phyloP scores from a whole-genome alignment of 2,888 invertebrate species.

The Hypolimnas misippus region DNA sequence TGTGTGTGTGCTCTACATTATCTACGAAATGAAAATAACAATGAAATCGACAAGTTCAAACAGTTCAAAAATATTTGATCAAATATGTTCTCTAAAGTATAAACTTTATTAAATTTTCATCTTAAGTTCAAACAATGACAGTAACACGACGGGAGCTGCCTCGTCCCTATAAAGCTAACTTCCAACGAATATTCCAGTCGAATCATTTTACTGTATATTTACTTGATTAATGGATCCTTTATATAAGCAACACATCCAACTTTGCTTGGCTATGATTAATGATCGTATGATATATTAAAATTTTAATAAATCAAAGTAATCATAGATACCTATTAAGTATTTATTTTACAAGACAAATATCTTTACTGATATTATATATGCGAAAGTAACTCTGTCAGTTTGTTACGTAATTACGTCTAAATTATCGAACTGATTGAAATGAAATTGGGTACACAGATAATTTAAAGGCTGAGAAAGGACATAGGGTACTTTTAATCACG shows the following conservation, averaged over 20 bases:
- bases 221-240: slow-evolving; percentile 29
- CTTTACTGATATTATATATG: too few species aligned
- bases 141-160: slow-evolving; percentile 14
- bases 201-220: slow-evolving; percentile 24
- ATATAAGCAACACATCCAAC: slow-evolving; percentile 1
- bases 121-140: slow-evolving; percentile 12
- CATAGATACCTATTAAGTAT: too few species aligned
- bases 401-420: too few species aligned
- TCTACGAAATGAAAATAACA: too few species aligned
- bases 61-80: not conserved
- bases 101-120: slow-evolving; percentile 15
- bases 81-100: not conserved
- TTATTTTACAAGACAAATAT: too few species aligned
- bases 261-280: not conserved
- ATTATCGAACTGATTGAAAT: too few species aligned
- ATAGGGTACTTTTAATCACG: too few species aligned
- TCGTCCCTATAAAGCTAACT: slow-evolving; percentile 20
- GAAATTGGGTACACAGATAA: too few species aligned
- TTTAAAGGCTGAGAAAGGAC: too few species aligned
- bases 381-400: too few species aligned
- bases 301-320: too few species aligned
- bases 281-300: not conserved
- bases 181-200: slow-evolving; percentile 24
- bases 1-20: too few species aligned
- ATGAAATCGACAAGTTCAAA: not conserved